A percentile compares a stretch with the other conserved stretches of the same genome.
These are phyloP conservation scores for Campoletis sonorensis DNA, from an alignment of 1,140 invertebrate genomes.

Conservation along the genomic window DNA sequence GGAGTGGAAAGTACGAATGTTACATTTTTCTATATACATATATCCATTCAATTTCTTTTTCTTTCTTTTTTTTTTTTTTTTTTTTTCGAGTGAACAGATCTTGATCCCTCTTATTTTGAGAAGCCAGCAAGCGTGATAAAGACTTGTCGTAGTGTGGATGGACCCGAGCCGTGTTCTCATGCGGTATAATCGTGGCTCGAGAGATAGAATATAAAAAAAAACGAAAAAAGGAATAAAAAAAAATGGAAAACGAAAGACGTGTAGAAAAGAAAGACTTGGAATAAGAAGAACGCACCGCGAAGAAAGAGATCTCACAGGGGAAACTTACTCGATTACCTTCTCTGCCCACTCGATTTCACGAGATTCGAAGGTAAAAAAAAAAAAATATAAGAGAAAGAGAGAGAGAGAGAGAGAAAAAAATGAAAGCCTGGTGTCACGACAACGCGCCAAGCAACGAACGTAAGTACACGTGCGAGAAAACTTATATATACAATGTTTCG, in stretches of 20 bases:
- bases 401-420: not conserved
- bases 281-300: slow-evolving; percentile 19
- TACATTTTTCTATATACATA: slow-evolving; percentile 2
- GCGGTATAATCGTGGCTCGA: slow-evolving; percentile 1
- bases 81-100: slow-evolving; percentile 22
- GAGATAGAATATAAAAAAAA: no score
- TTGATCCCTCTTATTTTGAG: slow-evolving; percentile 39
- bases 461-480: not conserved
- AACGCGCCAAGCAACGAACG: not conserved
- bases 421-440: not conserved
- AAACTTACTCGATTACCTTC: slow-evolving; percentile 36
- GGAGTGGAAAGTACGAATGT: slow-evolving; percentile 16
- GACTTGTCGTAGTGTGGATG: slow-evolving; percentile 35
- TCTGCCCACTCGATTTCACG: slow-evolving; percentile 30
- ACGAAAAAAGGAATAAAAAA: not conserved
- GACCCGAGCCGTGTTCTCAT: not conserved
- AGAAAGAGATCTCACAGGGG: slow-evolving; percentile 35
- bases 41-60: not conserved
- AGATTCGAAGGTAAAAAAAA: not conserved
- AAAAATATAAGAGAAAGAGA: no score
- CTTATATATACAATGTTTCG: slow-evolving; percentile 6
- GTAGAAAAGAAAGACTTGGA: slow-evolving; percentile 7
- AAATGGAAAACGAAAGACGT: not conserved
- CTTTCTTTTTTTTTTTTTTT: slow-evolving; percentile 12
- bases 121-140: slow-evolving; percentile 39